Base-by-base conservation (phyloP, 2,113 vertebrate genomes). In the Nesoenas mayeri region DNA sequence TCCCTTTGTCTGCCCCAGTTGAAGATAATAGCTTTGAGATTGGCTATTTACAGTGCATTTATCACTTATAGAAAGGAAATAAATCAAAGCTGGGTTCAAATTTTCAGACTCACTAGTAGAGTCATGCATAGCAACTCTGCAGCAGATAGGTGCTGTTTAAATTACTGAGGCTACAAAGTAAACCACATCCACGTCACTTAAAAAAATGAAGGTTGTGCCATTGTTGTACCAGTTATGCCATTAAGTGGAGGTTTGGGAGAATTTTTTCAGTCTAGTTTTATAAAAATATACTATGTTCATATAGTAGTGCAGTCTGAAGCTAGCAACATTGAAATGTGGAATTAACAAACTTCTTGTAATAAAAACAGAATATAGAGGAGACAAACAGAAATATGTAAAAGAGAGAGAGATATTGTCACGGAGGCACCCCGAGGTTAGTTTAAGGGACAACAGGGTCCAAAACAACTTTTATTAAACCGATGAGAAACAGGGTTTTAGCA, bases 41-140 rank as follows among this genome's bases (percentile, higher is more conserved):
- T 97, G 98, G 97, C 98, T 98, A 98, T 98, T 98, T 98, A 98
- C 94, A 94, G 96, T n/a, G 84, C 98, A 98, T 98, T 98, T 98
- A 98, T 98, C 98, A 98, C 98, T 97, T 97, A 98, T 97, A 97
- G 97, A 98, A 97, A 97, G 95, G 93, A 96, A 97, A 98, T 98
- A 98, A 98, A 98, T 98, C 98, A 98, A 98, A 97, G 96, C 92
- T 56, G 84, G 90, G 44, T 85, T 95, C 85, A 74, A 91, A 96
- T 98, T 97, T 97, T 96, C 95, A 95, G 95, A 96, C 96, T 95
- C 88, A 66, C 93, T 94, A 83, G 67, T 88, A 34, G 87, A 94
- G 95, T 96, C 74, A 94, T 95, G 91, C 96, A 95, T 85, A 95
- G 97, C 95, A 95, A 93, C 97, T 97, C 98, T 96, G 78, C 66